phyloP scores from a whole-genome alignment of 2,888 invertebrate genomes.

The Hoplodrina ambigua region DNA sequence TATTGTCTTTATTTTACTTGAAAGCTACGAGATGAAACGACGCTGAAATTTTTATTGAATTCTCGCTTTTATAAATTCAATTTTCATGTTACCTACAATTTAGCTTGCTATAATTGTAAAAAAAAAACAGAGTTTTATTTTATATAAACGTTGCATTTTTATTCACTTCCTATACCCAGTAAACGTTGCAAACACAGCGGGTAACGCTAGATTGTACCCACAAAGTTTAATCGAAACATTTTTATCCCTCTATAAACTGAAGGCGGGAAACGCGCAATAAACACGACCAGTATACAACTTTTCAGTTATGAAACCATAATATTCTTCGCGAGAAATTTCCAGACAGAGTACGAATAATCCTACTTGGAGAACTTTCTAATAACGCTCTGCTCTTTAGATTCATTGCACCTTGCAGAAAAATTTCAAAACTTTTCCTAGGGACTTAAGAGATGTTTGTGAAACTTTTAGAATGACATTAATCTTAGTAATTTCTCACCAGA shows the following conservation, averaged over 20 bases:
- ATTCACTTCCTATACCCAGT: background rate
- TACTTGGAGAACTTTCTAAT: constrained; percentile 83
- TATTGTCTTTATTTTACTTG: constrained; percentile 59
- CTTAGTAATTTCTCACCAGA: constrained; percentile 76
- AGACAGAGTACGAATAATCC: constrained; percentile 76
- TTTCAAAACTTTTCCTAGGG: constrained; percentile 75
- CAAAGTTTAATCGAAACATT: constrained; percentile 61
- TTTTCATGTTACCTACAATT: background rate
- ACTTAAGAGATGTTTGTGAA: constrained; percentile 79
- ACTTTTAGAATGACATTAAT: constrained; percentile 83
- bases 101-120: background rate
- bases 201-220: constrained; percentile 19
- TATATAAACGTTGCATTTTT: constrained; percentile 7
- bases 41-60: constrained; percentile 36
- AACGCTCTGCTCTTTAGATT: constrained; percentile 82
- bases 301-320: constrained; percentile 73
- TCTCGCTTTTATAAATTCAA: constrained; percentile 6
- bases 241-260: constrained; percentile 59
- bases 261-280: constrained; percentile 54
- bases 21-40: constrained; percentile 49
- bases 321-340: constrained; percentile 69
- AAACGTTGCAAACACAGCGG: constrained; percentile 11
- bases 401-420: constrained; percentile 85
- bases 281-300: constrained; percentile 65
- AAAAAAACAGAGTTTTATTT: background rate